These are phyloP conservation scores for Euplexia lucipara DNA, from an alignment of 2,888 invertebrate genomes.

Conservation along the genomic window DNA sequence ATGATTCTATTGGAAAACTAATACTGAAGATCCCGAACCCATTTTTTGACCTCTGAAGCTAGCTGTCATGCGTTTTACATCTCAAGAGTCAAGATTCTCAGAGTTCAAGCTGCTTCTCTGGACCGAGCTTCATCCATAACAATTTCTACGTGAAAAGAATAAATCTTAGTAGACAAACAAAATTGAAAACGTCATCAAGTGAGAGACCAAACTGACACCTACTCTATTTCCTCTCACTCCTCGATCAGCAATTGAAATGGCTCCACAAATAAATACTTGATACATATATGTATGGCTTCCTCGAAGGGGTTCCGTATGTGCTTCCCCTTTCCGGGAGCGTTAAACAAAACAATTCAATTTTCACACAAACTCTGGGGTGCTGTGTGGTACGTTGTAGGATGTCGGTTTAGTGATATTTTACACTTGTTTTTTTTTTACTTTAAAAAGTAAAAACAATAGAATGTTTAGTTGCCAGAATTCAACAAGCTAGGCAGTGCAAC, in stretches of 20 bases:
- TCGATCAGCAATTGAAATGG: slow-evolving; percentile 50
- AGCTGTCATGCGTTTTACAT: too few species aligned
- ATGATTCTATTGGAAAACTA: too few species aligned
- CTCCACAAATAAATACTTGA: slow-evolving; percentile 42
- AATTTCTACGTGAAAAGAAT: slow-evolving; percentile 23
- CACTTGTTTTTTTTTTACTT: not conserved
- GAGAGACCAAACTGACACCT: slow-evolving; percentile 1
- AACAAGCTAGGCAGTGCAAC: too few species aligned
- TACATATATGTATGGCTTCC: slow-evolving; percentile 48
- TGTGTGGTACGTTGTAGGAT: slow-evolving; percentile 41
- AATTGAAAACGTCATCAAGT: slow-evolving; percentile 7
- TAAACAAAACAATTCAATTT: slow-evolving; percentile 69
- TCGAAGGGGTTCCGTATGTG: slow-evolving; percentile 27
- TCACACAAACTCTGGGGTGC: slow-evolving; percentile 54
- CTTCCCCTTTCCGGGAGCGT: slow-evolving; percentile 46
- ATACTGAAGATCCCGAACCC: too few species aligned
- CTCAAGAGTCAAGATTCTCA: too few species aligned
- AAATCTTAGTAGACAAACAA: slow-evolving; percentile 6
- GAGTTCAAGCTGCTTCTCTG: not conserved
- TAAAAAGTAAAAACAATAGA: not conserved
- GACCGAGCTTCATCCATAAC: not conserved
- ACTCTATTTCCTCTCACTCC: slow-evolving; percentile 19
- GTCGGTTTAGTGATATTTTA: not conserved
- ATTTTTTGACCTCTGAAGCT: not conserved
- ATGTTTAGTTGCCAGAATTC: too few species aligned